These are phyloP conservation scores for Diplodus puntazzo DNA, from an alignment of 2,797 vertebrate genomes.

Conservation along the genomic window DNA sequence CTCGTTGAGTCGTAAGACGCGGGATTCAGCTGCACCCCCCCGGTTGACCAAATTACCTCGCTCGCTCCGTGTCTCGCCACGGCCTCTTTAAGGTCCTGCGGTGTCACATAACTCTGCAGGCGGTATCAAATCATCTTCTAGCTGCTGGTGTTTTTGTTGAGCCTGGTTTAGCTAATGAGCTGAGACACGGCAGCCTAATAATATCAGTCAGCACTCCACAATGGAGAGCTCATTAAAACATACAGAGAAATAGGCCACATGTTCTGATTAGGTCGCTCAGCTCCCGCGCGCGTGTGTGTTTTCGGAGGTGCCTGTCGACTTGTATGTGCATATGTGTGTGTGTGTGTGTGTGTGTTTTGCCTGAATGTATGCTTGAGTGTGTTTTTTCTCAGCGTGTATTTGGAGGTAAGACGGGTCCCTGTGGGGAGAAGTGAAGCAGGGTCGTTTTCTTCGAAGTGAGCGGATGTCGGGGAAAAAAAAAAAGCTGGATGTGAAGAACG, in stretches of 20 bases:
- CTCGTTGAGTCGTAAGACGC: constrained; percentile 29
- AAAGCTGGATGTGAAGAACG: constrained; percentile 1
- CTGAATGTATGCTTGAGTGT: not conserved
- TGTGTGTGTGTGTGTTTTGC: not conserved
- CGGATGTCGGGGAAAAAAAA: constrained; percentile 9
- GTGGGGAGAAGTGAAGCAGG: constrained; percentile 33
- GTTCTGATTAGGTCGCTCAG: constrained; percentile 63
- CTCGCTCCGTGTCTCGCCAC: constrained; percentile 45
- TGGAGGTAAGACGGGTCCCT: constrained; percentile 52
- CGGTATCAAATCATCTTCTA: constrained; percentile 73
- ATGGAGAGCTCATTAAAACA: constrained; percentile 73
- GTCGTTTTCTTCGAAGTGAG: constrained; percentile 51
- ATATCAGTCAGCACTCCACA: constrained; percentile 69
- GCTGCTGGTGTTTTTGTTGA: constrained; percentile 71
- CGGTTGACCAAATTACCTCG: constrained; percentile 63
- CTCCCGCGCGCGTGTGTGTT: constrained; percentile 32
- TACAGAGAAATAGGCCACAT: constrained; percentile 64
- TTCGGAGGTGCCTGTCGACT: constrained; percentile 31
- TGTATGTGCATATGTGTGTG: not conserved
- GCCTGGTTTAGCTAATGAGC: constrained; percentile 78
- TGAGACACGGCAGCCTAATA: constrained; percentile 69
- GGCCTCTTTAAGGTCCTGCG: constrained; percentile 61
- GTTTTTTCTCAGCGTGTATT: constrained; percentile 31
- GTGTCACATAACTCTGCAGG: constrained; percentile 64
- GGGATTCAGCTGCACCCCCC: constrained; percentile 32